Evolutionary conservation across 2,113 vertebrate genomes (phyloP).

Genomic region (Eptatretus burgeri): DNA sequence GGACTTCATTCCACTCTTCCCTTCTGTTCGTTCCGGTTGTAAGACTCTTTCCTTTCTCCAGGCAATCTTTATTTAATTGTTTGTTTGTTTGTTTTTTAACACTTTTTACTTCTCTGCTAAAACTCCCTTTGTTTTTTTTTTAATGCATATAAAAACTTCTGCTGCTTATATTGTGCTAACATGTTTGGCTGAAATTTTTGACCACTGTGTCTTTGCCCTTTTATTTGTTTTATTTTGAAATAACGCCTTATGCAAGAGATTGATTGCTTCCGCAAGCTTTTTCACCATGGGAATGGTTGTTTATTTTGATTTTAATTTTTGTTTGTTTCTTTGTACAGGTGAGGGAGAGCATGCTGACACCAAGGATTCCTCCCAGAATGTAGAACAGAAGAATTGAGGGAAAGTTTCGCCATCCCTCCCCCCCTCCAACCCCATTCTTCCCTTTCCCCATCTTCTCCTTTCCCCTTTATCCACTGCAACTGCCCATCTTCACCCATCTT

Average conservation of each 20-base stretch:
- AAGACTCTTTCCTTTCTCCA: too few species aligned
- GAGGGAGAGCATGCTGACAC: neutral
- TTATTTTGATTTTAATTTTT: constrained; percentile 3
- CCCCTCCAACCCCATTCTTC: neutral
- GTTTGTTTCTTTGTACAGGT: neutral
- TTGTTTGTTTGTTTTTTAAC: too few species aligned
- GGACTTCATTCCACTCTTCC: too few species aligned
- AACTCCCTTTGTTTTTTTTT: neutral
- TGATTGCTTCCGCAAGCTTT: neutral
- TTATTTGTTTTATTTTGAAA: neutral
- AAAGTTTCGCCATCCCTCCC: neutral
- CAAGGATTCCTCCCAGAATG: neutral
- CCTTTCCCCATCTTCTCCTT: constrained; percentile 1
- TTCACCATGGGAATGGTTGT: neutral
- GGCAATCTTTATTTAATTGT: too few species aligned
- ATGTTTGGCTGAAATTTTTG: neutral
- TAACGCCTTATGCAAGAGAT: neutral
- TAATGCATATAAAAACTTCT: neutral
- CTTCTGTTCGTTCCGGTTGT: too few species aligned
- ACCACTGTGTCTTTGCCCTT: neutral
- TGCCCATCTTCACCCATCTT: neutral
- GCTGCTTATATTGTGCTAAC: neutral
- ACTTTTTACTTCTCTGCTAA: too few species aligned
- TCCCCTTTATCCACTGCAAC: neutral
- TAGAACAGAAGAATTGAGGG: neutral